Evolutionary conservation across 2,113 vertebrate species (phyloP).

Genomic region (Paedocypris sp.): DNA sequence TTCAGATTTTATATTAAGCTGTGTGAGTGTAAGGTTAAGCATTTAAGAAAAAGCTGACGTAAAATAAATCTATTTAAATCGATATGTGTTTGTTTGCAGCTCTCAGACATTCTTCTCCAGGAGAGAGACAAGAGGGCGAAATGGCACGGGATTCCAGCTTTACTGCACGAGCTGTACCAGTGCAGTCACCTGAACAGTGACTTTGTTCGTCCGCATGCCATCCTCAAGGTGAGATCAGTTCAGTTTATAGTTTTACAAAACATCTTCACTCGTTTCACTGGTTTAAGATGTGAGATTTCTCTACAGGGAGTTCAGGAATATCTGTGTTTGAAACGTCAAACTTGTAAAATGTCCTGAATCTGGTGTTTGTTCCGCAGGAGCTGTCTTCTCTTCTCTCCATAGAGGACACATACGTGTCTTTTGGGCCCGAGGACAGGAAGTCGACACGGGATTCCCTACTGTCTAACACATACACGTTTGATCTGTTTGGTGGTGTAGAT

Average conservation of each 20-base stretch:
- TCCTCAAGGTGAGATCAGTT: slow-evolving; percentile 76
- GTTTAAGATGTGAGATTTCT: too few relatives aligned
- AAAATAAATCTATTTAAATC: neutral
- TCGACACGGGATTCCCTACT: slow-evolving; percentile 86
- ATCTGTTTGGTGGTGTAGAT: slow-evolving; percentile 94
- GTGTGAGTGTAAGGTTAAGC: too few relatives aligned
- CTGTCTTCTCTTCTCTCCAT: slow-evolving; percentile 91
- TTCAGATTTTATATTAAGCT: too few relatives aligned
- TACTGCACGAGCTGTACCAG: slow-evolving; percentile 80
- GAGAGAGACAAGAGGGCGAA: slow-evolving; percentile 87
- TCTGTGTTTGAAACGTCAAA: too few relatives aligned
- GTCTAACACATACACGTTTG: slow-evolving; percentile 94
- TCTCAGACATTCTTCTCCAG: slow-evolving; percentile 77
- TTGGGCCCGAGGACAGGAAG: slow-evolving; percentile 92
- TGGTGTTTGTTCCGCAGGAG: slow-evolving; percentile 58
- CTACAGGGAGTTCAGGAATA: too few relatives aligned
- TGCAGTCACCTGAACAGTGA: slow-evolving; percentile 92
- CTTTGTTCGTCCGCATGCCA: slow-evolving; percentile 79
- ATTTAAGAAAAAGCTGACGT: neutral
- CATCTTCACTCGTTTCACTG: neutral
- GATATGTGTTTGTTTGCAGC: slow-evolving; percentile 50
- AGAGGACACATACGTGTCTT: slow-evolving; percentile 97
- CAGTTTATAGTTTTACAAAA: neutral
- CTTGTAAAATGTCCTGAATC: too few relatives aligned
- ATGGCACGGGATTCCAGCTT: slow-evolving; percentile 91